Evolutionary conservation across 2,113 vertebrate genomes (phyloP).

Genomic region (Neoarius graeffei): DNA sequence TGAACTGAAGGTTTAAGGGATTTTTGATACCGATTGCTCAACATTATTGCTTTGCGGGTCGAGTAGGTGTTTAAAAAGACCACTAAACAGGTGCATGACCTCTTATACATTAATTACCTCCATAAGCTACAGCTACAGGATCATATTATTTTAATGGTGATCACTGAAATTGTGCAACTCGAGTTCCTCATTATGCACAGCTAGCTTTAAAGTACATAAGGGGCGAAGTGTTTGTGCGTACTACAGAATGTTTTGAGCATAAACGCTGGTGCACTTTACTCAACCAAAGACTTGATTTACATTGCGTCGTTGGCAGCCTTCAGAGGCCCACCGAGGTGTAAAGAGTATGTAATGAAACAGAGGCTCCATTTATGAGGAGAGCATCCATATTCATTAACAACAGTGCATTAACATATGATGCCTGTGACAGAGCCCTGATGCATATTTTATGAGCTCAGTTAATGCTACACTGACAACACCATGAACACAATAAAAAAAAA

Average conservation of each 20-base stretch:
- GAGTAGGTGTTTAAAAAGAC: neutral
- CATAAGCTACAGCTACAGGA: neutral
- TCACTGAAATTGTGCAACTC: slow-evolving; percentile 10
- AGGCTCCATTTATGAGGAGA: slow-evolving; percentile 73
- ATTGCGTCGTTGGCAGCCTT: slow-evolving; percentile 86
- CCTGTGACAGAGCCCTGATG: slow-evolving; percentile 69
- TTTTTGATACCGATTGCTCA: slow-evolving; percentile 57
- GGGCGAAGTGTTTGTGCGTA: slow-evolving; percentile 53
- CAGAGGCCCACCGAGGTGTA: slow-evolving; percentile 78
- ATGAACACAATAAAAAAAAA: slow-evolving; percentile 40
- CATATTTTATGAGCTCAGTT: slow-evolving; percentile 69
- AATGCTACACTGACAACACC: slow-evolving; percentile 56
- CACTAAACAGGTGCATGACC: neutral
- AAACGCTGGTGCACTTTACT: slow-evolving; percentile 72
- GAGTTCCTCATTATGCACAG: slow-evolving; percentile 48
- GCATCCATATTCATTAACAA: slow-evolving; percentile 92
- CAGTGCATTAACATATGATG: slow-evolving; percentile 75
- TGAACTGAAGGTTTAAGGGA: slow-evolving; percentile 68
- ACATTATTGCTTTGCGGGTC: slow-evolving; percentile 15
- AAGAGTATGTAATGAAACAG: slow-evolving; percentile 85
- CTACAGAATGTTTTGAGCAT: slow-evolving; percentile 64
- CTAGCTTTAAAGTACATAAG: slow-evolving; percentile 39
- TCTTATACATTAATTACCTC: slow-evolving; percentile 19
- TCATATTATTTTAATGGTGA: slow-evolving; percentile 2
- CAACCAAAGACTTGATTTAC: slow-evolving; percentile 88